phyloP scores from a whole-genome alignment of 2,113 vertebrate genomes.

The Lethenteron reissneri region DNA sequence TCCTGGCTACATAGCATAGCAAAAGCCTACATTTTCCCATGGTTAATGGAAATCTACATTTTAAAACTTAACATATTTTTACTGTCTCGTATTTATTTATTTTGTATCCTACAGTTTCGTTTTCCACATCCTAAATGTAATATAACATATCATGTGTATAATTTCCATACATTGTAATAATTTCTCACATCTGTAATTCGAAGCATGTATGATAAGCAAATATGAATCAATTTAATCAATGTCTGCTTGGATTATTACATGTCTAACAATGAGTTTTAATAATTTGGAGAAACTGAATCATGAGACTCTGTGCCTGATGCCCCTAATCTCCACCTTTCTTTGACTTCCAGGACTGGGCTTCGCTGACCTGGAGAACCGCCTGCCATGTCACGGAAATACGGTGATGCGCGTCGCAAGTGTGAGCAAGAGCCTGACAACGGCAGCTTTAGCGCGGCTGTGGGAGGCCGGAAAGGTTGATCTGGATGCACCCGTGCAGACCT shows the following conservation, averaged over 20 bases:
- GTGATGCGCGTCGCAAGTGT: conserved; percentile 86
- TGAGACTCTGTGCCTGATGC: background rate
- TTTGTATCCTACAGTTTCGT: too few species aligned
- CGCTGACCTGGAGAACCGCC: conserved; percentile 74
- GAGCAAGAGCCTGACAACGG: conserved; percentile 75
- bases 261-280: background rate
- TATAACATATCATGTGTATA: too few species aligned
- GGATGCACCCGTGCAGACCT: conserved; percentile 65
- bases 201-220: background rate
- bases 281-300: background rate
- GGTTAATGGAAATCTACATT: too few species aligned
- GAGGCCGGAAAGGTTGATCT: conserved; percentile 68
- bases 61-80: too few species aligned
- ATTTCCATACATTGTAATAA: too few species aligned
- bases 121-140: too few species aligned
- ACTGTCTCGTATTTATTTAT: too few species aligned
- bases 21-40: too few species aligned
- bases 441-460: conserved; percentile 59
- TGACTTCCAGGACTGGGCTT: conserved; percentile 46
- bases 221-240: background rate
- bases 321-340: background rate
- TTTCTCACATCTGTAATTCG: too few species aligned
- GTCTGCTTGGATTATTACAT: background rate
- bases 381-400: conserved; percentile 45
- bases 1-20: too few species aligned